Evolutionary conservation across 1,140 invertebrate genomes (phyloP).

Genomic region (Bombus difficillimus): DNA sequence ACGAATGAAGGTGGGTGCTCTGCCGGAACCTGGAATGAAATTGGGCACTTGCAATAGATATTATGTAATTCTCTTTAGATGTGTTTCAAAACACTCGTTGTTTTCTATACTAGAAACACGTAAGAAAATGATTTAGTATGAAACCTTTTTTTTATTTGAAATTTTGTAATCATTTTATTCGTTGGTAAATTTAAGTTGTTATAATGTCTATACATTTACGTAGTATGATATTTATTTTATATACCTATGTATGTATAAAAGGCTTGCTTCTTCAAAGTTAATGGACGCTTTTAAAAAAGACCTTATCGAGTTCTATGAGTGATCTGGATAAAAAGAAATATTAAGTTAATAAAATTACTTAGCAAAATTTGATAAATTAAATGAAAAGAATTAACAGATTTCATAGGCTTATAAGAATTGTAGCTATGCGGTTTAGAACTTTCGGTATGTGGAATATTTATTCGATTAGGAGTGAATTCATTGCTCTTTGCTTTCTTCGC

Average conservation of each 20-base stretch:
- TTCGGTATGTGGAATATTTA: background rate
- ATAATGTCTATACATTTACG: background rate
- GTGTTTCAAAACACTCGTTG: background rate
- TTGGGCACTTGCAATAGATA: conserved; percentile 5
- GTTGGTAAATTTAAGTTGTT: background rate
- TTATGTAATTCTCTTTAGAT: conserved; percentile 42
- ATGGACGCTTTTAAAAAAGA: background rate
- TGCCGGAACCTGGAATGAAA: conserved; percentile 38
- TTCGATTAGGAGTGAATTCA: background rate
- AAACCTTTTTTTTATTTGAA: background rate
- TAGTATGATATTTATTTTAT: background rate
- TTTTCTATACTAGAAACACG: too few species aligned
- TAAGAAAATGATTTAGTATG: background rate
- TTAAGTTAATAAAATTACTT: too few species aligned
- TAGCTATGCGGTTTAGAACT: background rate
- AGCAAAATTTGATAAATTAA: background rate
- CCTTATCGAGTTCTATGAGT: too few species aligned
- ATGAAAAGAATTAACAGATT: background rate
- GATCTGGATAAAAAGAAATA: too few species aligned
- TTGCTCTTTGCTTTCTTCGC: background rate
- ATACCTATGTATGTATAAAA: background rate
- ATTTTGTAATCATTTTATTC: background rate
- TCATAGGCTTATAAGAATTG: background rate
- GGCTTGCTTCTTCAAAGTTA: background rate
- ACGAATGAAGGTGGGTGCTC: conserved; percentile 34